A percentile compares a stretch with the other conserved stretches of the same genome.
phyloP scores from a whole-genome alignment of 2,888 invertebrate genomes.

The Torymus aiolomorphi region DNA sequence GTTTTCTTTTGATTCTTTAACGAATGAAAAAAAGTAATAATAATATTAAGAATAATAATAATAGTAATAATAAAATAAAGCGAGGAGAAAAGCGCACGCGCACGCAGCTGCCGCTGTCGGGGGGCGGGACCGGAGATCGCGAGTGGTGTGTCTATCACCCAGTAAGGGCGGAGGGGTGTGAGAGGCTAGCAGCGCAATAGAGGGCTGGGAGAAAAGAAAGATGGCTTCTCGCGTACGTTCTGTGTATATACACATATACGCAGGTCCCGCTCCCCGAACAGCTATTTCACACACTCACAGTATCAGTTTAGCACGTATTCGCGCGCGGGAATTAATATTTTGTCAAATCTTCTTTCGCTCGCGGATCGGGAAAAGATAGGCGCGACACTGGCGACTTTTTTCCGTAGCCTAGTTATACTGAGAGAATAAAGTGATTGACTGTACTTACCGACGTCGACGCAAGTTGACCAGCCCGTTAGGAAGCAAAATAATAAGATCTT shows the following conservation, averaged over 20 bases:
- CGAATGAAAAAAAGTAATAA: neutral
- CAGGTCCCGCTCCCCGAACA: constrained; percentile 56
- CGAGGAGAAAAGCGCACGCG: constrained; percentile 37
- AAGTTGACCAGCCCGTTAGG: neutral
- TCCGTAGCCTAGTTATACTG: no score
- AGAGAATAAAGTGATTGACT: no score
- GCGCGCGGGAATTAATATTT: no score
- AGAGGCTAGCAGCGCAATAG: no score
- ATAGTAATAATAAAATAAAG: neutral
- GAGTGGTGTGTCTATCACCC: constrained; percentile 4
- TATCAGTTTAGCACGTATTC: no score
- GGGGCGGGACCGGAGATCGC: constrained; percentile 67
- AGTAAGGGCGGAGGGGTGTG: no score
- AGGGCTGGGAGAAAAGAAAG: no score
- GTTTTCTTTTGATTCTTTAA: neutral
- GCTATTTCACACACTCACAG: constrained; percentile 11
- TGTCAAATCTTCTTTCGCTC: no score
- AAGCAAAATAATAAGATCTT: constrained; percentile 15
- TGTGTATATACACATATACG: neutral
- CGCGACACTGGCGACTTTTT: no score
- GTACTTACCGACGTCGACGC: no score
- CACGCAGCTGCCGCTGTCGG: constrained; percentile 71
- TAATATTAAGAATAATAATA: neutral
- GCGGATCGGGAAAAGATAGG: no score
- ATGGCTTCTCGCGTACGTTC: no score